A percentile compares a stretch with the other conserved stretches of the same genome.
Evolutionary conservation across 37 sponge, comb jelly and placozoan genomes (phyloP).

Genomic region (Chondrosia reniformis): DNA sequence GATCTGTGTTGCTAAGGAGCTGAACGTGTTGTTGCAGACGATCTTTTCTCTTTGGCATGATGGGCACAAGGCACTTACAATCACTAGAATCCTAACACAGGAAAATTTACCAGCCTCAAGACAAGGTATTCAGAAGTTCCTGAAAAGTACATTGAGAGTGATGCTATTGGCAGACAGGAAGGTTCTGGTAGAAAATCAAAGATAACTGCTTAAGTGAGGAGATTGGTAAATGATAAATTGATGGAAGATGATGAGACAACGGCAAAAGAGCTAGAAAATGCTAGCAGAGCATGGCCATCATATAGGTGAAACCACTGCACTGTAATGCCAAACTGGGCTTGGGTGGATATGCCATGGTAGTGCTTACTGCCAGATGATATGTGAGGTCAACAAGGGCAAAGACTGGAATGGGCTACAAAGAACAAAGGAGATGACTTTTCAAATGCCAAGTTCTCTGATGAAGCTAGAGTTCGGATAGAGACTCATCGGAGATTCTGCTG

Average conservation of each 20-base stretch:
- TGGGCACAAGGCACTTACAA: not conserved
- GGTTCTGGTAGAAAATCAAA: not conserved
- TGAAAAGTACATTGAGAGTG: not conserved
- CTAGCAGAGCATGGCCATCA: not conserved
- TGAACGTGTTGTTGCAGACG: not conserved
- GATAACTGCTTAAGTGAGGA: not conserved
- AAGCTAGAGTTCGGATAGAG: no score
- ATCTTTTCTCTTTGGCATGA: not conserved
- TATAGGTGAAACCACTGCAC: not conserved
- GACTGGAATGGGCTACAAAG: not conserved
- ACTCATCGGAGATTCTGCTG: no score
- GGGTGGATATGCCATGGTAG: not conserved
- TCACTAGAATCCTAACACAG: not conserved
- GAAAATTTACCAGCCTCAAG: not conserved
- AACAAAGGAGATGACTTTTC: no score
- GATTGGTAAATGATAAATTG: not conserved
- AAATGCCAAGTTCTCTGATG: no score
- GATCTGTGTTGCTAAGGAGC: not conserved
- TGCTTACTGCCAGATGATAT: not conserved
- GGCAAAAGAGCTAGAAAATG: not conserved
- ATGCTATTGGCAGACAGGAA: constrained; percentile 3
- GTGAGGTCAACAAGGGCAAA: not conserved
- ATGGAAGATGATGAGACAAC: not conserved
- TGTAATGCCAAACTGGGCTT: not conserved
- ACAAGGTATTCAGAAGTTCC: not conserved